phyloP scores from a whole-genome alignment of 2,113 vertebrate species.

The Abramis brama region DNA sequence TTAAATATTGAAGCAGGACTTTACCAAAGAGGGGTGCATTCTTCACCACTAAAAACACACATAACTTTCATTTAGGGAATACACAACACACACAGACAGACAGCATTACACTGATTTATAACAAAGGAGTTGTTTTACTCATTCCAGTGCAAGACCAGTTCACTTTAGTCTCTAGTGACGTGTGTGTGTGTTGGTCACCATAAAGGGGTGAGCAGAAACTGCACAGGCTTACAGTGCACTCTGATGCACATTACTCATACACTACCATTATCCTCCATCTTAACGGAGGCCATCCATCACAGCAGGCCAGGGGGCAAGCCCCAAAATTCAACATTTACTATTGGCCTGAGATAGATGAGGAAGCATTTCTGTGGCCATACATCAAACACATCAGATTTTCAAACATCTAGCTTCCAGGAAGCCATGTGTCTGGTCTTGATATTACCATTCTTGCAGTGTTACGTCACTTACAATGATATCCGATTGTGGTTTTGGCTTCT shows the following conservation, averaged over 20 bases:
- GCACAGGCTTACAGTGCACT: conserved; percentile 68
- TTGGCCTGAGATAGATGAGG: conserved; percentile 93
- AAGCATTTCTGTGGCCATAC: conserved; percentile 83
- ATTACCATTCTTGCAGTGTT: conserved; percentile 63
- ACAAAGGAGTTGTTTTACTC: conserved; percentile 60
- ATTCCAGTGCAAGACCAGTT: conserved; percentile 51
- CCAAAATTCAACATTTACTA: conserved; percentile 91
- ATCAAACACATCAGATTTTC: conserved; percentile 81
- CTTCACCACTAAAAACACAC: conserved; percentile 49
- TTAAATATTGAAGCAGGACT: conserved; percentile 57
- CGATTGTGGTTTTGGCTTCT: background rate
- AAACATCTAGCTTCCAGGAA: conserved; percentile 73
- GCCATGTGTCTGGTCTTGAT: conserved; percentile 29
- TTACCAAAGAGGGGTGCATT: conserved; percentile 53
- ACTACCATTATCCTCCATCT: conserved; percentile 88
- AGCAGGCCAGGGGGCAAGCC: conserved; percentile 87
- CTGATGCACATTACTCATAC: conserved; percentile 90
- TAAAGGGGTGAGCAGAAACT: conserved; percentile 70
- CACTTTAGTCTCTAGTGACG: conserved; percentile 66
- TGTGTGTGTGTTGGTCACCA: conserved; percentile 62
- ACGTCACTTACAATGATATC: background rate
- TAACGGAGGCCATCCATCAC: conserved; percentile 92
- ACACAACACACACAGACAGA: conserved; percentile 37
- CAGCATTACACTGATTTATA: conserved; percentile 67
- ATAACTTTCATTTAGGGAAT: conserved; percentile 62